These are phyloP conservation scores for Hypocryptadius cinnamomeus DNA, from an alignment of 2,113 vertebrate genomes.

Conservation along the genomic window DNA sequence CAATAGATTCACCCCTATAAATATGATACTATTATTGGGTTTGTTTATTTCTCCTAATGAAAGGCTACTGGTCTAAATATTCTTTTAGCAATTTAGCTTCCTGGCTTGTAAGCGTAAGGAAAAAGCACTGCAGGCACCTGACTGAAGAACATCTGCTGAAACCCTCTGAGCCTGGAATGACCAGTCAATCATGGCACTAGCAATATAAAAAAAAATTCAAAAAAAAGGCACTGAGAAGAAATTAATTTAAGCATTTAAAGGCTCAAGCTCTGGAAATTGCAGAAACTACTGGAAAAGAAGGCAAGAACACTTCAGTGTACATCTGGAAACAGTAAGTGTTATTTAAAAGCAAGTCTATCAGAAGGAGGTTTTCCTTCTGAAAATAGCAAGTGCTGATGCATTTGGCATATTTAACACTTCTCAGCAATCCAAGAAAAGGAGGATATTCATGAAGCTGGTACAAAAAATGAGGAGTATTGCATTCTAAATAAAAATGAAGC, in stretches of 20 bases:
- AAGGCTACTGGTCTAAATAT: neutral
- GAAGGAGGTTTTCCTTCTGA: constrained; percentile 12
- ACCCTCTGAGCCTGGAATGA: neutral
- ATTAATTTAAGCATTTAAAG: neutral
- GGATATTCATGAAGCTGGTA: neutral
- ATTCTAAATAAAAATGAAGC: neutral
- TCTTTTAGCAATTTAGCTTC: neutral
- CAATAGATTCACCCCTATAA: neutral
- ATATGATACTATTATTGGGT: neutral
- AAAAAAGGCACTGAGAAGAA: neutral
- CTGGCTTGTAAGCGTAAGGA: neutral
- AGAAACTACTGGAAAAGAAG: neutral
- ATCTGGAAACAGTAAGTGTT: constrained; percentile 18
- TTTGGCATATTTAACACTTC: constrained; percentile 12
- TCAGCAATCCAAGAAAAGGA: neutral
- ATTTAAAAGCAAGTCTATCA: constrained; percentile 13
- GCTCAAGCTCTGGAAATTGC: neutral
- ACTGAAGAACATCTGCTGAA: neutral
- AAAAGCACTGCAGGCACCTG: neutral
- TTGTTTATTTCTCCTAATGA: neutral
- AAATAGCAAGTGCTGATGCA: constrained; percentile 10
- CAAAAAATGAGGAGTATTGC: neutral
- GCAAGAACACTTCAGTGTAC: neutral
- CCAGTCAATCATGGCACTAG: neutral
- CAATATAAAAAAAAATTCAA: neutral